Evolutionary conservation across 1,140 invertebrate species (phyloP), one percentile per base, ranked within the genome.

Genomic region (Drosophila parvula): DNA sequence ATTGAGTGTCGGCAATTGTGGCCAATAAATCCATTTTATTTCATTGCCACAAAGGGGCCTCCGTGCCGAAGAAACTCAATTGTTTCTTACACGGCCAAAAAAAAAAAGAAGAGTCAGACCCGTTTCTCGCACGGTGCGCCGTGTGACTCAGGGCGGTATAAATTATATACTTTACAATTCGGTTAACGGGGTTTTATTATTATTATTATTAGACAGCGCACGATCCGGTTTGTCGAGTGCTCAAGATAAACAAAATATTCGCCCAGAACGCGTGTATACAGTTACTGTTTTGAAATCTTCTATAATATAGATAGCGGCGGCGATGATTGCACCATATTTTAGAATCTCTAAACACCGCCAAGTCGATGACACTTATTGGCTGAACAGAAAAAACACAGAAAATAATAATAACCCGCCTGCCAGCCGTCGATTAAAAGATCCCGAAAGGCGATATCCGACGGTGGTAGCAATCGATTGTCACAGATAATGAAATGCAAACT

Each of bases 331-430:
- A 59, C 53, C 53, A 76, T 58, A 76, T 67, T 56, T 81, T 41
- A 27, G 32, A 38, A 56, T 48, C 3, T 43, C 48, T 44, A 51
- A 68, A 55, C 78, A 43, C 38, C 63, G 64, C 59, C 55, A 74
- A 86, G 69, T 71, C 74, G 82, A 64, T 85, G 81, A 85, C 83
- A 81, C 51, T 65, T 65, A 65, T 81, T 81, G 22, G 45, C 55
- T 16, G 11, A 53, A 56, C 44, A 78, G n/a, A n/a, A n/a, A 11
- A 12, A 50, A 57, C 59, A 67, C 30, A 12, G n/a, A 47, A 64
- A 68, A 58, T 67, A 53, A 62, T 44, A 68, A 58, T 67, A 53
- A 62, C 48, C 48, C 44, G 43, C 44, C 18, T 22, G 18, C 18
- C 30, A 18, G 53, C 40, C 55, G 74, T 70, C 74, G 62, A 57